Evolutionary conservation across 1,140 invertebrate species (phyloP), one percentile per base, ranked within the genome.

Genomic region (Sycophaga agraensis): DNA sequence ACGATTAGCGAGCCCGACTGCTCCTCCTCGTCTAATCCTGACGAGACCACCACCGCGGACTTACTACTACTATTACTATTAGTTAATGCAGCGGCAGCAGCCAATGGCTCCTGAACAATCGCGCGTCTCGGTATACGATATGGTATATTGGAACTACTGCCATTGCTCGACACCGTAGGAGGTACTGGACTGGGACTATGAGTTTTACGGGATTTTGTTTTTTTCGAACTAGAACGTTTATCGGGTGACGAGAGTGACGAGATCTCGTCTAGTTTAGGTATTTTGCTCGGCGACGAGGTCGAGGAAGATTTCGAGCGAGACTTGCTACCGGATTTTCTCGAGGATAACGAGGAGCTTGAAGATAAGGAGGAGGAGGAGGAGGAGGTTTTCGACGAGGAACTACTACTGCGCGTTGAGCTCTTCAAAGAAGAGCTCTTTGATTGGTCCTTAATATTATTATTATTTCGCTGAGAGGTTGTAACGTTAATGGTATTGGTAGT

Each of bases 1-100:
- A 78, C 77, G 59, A 77, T 79, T 51, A 80, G 65, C 9, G 78
- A 78, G 65, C 76, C 77, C 49, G 76, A 78, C 51, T 80, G 74
- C 51, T 81, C 79, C 66, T 80, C 81, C 70, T 82, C 81, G 43
- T 34, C 51, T 8, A 34, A 5, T 19, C 12, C 43, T 21, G 34
- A 16, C 11, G 19, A 12, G 0, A 45, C 3, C 22, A 39, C 39
- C 7, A 34, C 0, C 9, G 55, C n/a, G 11, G 34, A 31, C 31
- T 34, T 34, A 17, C 28, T 49, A 49, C 12, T 50, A 59, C 11
- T 58, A 58, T 21, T 50, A 45, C 24, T 31, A 37, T 17, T 49
- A 40, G 7, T 48, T 21, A 16, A 19, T 12, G 16, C 8, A 12
- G 35, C 17, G 1, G 34, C n/a, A 11, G 21, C 22, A 19, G 43